Conservation (phyloP, 2,797 vertebrate genomes). For the Gallirallus australis region DNA sequence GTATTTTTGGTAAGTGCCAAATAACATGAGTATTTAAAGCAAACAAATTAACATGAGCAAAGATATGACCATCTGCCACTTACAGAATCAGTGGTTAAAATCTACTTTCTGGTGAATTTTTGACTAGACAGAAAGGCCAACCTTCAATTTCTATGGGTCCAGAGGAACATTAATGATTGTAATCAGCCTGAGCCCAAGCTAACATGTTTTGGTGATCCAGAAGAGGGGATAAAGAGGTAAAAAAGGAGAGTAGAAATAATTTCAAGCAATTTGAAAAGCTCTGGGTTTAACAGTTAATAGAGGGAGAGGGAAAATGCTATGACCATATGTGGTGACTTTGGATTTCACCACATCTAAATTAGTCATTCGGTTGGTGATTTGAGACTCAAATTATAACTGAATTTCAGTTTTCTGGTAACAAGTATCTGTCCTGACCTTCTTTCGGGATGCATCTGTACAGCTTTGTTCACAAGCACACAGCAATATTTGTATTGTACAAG, state of each 20-base stretch:
- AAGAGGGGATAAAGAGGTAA: fast-evolving
- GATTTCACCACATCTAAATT: neutral
- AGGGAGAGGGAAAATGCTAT: neutral
- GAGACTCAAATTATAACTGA: neutral
- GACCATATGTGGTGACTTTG: neutral
- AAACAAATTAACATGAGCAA: neutral
- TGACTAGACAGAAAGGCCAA: neutral
- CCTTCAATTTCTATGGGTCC: neutral
- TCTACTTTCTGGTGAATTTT: neutral
- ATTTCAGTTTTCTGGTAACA: neutral
- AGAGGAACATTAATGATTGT: neutral
- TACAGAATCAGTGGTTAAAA: neutral
- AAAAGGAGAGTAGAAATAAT: neutral
- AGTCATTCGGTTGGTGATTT: neutral
- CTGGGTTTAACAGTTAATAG: neutral
- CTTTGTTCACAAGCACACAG: neutral
- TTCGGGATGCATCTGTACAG: neutral
- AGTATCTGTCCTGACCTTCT: neutral
- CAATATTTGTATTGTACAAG: neutral
- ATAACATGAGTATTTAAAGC: neutral
- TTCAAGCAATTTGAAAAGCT: neutral
- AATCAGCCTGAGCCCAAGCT: neutral
- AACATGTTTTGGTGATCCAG: neutral
- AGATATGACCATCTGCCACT: neutral
- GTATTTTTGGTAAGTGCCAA: neutral